Conservation (phyloP, 2,888 invertebrate genomes). For the Mesorhabditis sp. region DNA sequence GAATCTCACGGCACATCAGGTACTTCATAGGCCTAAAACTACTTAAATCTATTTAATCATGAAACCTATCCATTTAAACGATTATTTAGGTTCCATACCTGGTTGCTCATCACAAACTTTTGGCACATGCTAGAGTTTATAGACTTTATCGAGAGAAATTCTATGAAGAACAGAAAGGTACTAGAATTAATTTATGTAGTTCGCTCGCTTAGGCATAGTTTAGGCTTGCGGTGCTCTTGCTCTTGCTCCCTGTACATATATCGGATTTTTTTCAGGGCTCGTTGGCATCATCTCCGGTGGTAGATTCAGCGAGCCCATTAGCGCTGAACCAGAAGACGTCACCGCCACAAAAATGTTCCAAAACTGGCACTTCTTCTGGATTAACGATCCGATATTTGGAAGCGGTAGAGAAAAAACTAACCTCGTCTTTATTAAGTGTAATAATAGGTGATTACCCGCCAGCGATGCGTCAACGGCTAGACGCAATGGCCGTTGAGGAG, state of each 20-base stretch:
- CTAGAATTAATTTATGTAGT: neutral
- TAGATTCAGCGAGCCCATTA: slow-evolving; percentile 15
- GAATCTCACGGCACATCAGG: neutral
- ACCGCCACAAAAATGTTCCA: neutral
- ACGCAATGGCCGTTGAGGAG: neutral
- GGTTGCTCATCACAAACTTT: slow-evolving; percentile 68
- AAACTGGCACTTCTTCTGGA: neutral
- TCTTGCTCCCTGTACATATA: too few species aligned
- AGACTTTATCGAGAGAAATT: slow-evolving; percentile 68
- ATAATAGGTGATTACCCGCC: slow-evolving; percentile 26
- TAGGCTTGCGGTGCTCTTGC: neutral
- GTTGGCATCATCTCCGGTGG: slow-evolving; percentile 24
- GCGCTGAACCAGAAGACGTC: slow-evolving; percentile 14
- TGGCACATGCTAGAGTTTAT: slow-evolving; percentile 70
- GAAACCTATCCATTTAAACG: neutral
- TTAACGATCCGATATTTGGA: neutral
- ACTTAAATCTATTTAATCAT: neutral
- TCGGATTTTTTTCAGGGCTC: neutral
- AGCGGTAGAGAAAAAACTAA: neutral
- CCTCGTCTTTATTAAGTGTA: neutral
- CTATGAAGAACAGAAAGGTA: slow-evolving; percentile 37
- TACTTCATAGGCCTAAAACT: neutral
- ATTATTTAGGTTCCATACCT: slow-evolving; percentile 8
- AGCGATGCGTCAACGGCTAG: slow-evolving; percentile 20
- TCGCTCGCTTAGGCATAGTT: neutral